Conservation (phyloP, 2,888 invertebrate genomes). For the Caenorhabditis sp. region DNA sequence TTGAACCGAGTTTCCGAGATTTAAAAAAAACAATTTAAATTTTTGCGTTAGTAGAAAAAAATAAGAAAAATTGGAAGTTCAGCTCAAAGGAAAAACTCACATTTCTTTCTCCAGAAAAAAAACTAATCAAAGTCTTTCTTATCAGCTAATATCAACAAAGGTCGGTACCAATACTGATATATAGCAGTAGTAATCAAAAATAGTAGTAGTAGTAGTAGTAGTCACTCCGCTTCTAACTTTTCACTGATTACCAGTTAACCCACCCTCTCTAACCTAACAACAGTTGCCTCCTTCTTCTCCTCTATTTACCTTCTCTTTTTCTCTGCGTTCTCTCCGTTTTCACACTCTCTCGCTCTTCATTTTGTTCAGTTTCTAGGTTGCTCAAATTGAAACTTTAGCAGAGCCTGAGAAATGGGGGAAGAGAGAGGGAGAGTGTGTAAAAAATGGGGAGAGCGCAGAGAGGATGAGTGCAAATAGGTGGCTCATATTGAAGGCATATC, state of each 20-base stretch:
- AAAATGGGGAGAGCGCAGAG: too few species aligned
- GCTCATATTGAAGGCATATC: too few species aligned
- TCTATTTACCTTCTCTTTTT: conserved; percentile 38
- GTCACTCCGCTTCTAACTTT: too few species aligned
- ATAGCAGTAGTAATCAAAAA: too few species aligned
- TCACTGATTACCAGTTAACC: conserved; percentile 45
- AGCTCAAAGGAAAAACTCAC: conserved; percentile 28
- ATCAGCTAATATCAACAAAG: conserved; percentile 20
- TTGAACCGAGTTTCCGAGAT: too few species aligned
- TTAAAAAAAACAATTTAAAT: too few species aligned
- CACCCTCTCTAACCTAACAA: too few species aligned
- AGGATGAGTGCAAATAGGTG: conserved; percentile 31
- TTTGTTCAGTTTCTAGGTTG: background rate
- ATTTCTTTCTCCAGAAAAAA: conserved; percentile 9
- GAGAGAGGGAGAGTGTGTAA: conserved; percentile 12
- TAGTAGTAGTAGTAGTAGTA: too few species aligned
- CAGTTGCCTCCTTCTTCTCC: background rate
- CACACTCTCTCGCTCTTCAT: background rate
- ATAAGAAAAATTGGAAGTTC: too few species aligned
- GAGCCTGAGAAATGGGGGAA: background rate
- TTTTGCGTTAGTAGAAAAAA: too few species aligned
- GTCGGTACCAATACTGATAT: too few species aligned
- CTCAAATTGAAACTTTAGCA: background rate
- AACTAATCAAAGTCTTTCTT: background rate
- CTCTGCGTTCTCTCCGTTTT: background rate